Evolutionary conservation across 2,888 invertebrate species (phyloP).

Genomic region (Platycnemis pennipes): DNA sequence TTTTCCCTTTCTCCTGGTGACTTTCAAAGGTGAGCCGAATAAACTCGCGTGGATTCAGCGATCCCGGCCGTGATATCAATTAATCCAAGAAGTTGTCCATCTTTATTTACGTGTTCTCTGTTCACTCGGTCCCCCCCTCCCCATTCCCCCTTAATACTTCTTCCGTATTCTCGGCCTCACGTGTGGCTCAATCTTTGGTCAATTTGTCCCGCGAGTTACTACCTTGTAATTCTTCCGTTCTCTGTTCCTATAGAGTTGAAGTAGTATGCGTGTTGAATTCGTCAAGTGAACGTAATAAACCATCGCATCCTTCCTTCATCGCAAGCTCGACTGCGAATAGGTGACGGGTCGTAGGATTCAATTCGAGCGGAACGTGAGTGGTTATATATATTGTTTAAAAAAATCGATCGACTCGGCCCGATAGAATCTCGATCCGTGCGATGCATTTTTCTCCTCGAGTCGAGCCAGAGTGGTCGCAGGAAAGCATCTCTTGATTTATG

Average conservation of each 20-base stretch:
- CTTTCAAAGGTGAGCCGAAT: neutral
- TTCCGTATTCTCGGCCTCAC: neutral
- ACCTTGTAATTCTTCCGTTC: neutral
- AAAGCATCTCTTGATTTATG: too few species aligned
- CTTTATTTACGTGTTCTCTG: slow-evolving; percentile 25
- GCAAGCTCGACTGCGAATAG: neutral
- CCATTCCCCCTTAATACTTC: too few species aligned
- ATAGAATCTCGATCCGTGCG: too few species aligned
- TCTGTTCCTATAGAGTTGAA: neutral
- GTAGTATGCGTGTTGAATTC: neutral
- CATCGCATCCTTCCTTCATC: neutral
- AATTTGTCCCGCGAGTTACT: slow-evolving; percentile 1
- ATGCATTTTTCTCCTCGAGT: too few species aligned
- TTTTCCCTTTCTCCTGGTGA: neutral
- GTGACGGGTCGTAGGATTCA: neutral
- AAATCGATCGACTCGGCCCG: too few species aligned
- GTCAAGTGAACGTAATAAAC: neutral
- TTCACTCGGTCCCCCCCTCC: too few species aligned
- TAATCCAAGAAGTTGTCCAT: neutral
- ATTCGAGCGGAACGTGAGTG: neutral
- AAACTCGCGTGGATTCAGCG: neutral
- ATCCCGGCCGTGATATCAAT: neutral
- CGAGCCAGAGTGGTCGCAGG: too few species aligned
- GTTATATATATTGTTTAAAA: neutral
- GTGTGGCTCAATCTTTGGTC: neutral